Base-by-base conservation (phyloP, 2,888 invertebrate genomes). In the Drosophila silvestris region DNA sequence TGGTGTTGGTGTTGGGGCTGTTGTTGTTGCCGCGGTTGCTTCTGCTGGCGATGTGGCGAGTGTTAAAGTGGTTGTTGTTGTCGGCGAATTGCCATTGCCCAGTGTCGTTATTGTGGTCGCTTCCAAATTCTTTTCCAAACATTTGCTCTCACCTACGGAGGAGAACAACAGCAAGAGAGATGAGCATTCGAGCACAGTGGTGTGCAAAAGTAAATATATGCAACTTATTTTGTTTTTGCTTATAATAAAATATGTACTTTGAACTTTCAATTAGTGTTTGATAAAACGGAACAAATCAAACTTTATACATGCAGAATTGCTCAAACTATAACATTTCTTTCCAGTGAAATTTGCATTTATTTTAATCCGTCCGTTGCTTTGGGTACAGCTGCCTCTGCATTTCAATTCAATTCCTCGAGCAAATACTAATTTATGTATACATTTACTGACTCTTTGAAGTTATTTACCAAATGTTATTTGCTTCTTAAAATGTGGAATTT, bases 61-160 rank as follows among this genome's bases (percentile, higher is more conserved):
- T 50, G 81, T 80, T 51, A 83, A 70, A 16, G 90, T 77, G 33
- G 78, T 85, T 57, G 86, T 89, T 61, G 86, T 85, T 74, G 91
- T 91, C 61, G 87, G 89, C 1, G 91, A 91, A 41, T 73, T 89
- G 74, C 80, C 85, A 41, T 83, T 87, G 77, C 91, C 87, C 74
- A 85, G 78, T 56, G 87, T 76, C 68, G 88, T 78, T 61, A 83
- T 74, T 65, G 77, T 88, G 72, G 81, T 74, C 47, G 90, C 78
- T 72, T 92, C 93, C 69, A 91, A 82, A 85, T 87, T 92, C 82
- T 93, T 93, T 78, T 93, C 93, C 86, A 93, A 91, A 82, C 93
- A 92, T 89, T 93, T 93, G 74, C 89, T 83, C 50, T 92, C 92
- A 84, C 93, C 93, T 93, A 82, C 26, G 72, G 72, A 51, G 10